Evolutionary conservation across 2,797 vertebrate genomes (phyloP), one percentile per base, ranked within the genome.

Genomic region (Aselliscus stoliczkanus): DNA sequence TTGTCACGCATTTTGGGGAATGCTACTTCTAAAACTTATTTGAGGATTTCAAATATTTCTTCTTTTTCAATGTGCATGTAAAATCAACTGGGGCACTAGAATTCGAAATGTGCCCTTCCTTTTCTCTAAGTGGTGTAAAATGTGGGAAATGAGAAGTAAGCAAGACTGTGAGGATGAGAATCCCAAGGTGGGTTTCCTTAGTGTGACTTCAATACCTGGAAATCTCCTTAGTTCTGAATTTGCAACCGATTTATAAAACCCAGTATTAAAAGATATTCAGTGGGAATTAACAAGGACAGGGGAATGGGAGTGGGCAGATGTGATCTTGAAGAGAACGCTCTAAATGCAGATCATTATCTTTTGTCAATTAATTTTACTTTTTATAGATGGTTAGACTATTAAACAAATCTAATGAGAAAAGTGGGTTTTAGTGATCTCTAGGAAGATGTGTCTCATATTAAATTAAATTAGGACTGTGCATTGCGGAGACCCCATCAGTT

Each of bases 381-480:
- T 96, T 82, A 83, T 95, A 93, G 76, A 44, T 60, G 56, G 67
- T 94, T 92, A 88, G 93, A 75, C 86, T 84, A 81, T 69, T 95
- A 88, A 64, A 50, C 75, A 88, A 94, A 20, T 80, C 92, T 94
- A 90, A n/a, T 42, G 83, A 95, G 90, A 77, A 92, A 97, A 91
- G 58, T 72, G 52, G 2, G 4, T 79, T 91, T 89, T 72, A 86
- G 47, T 75, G 42, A 90, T 98, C 95, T 97, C 96, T 82, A 67
- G 95, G 93, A 97, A 97, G 84, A 72, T 50, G 20, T 93, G 96
- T 44, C 29, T 95, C 89, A 96, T 97, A 96, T n/a, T 94, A 96
- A 97, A 96, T 97, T 97, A 97, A 97, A 97, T 96, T 88, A 97
- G 77, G 85, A 39, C 79, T 97, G 96, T 97, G 80, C 69, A 95